Conservation (phyloP, 2,888 invertebrate species). For the Hirtodrosophila duncani region DNA sequence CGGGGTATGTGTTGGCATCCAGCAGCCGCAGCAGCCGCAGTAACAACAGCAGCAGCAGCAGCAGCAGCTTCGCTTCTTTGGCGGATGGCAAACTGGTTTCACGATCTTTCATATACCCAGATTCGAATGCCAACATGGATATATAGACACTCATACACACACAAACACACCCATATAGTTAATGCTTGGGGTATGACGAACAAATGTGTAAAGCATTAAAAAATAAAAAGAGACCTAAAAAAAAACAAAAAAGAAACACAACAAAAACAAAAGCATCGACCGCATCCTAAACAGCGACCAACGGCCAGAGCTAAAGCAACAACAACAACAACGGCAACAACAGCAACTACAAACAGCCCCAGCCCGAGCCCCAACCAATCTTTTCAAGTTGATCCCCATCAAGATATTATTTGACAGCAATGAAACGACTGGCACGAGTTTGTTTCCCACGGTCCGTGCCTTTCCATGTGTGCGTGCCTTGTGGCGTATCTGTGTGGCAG, state of each 20-base stretch:
- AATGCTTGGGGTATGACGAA: conserved; percentile 62
- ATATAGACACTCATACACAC: conserved; percentile 27
- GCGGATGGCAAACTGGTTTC: conserved; percentile 71
- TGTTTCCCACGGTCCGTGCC: conserved; percentile 78
- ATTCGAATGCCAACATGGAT: conserved; percentile 41
- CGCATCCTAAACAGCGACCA: conserved; percentile 70
- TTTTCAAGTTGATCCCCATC: conserved; percentile 76
- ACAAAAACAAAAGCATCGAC: conserved; percentile 65
- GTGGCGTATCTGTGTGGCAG: conserved; percentile 33
- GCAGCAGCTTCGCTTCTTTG: conserved; percentile 63
- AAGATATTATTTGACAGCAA: conserved; percentile 78
- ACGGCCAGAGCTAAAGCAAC: conserved; percentile 26
- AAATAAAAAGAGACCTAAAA: conserved; percentile 56
- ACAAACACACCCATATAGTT: conserved; percentile 31
- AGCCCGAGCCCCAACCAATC: conserved; percentile 66
- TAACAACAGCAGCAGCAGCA: conserved; percentile 43
- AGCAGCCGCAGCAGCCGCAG: conserved; percentile 41
- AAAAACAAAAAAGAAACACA: conserved; percentile 16
- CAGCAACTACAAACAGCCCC: conserved; percentile 12
- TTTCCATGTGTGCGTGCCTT: conserved; percentile 52
- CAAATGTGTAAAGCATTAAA: conserved; percentile 72
- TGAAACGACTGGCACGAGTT: conserved; percentile 78
- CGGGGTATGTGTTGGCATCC: conserved; percentile 69
- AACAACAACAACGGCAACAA: conserved; percentile 40
- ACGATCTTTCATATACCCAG: conserved; percentile 29